Percentiles rank a stretch among this genome's conserved stretches.
phyloP scores from a whole-genome alignment of 2,888 invertebrate species.

The Drosophila differens region DNA sequence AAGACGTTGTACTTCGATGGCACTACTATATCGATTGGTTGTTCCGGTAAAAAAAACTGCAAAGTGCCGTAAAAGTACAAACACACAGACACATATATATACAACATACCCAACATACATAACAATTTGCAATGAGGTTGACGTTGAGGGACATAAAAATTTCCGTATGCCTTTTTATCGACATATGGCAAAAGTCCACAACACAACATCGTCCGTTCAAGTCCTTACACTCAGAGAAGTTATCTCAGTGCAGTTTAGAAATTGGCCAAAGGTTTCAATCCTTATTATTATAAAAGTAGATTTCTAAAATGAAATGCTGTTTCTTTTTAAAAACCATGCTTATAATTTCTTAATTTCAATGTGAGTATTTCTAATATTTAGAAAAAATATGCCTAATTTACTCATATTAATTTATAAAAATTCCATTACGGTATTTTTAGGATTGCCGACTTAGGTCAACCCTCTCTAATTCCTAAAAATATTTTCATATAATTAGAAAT shows the following conservation, averaged over 20 bases:
- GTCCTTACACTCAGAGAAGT: conserved; percentile 20
- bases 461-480: not conserved
- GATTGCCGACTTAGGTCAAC: not conserved
- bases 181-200: conserved; percentile 56
- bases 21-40: conserved; percentile 59
- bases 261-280: not conserved
- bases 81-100: conserved; percentile 20
- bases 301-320: not conserved
- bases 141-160: conserved; percentile 81
- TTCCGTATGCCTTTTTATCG: conserved; percentile 74
- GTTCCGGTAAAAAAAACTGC: conserved; percentile 38
- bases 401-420: too few species aligned
- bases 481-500: not conserved
- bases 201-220: conserved; percentile 42
- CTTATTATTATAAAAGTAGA: not conserved
- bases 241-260: not conserved
- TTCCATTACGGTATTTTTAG: too few species aligned
- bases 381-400: too few species aligned
- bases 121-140: conserved; percentile 75
- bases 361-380: too few species aligned
- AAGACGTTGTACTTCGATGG: conserved; percentile 23
- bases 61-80: conserved; percentile 31
- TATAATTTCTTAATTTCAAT: too few species aligned
- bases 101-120: conserved; percentile 31
- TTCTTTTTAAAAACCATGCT: not conserved